A percentile compares a stretch with the other conserved stretches of the same genome.
Evolutionary conservation across 2,797 vertebrate genomes (phyloP).

Genomic region (Lagocephalus sceleratus): DNA sequence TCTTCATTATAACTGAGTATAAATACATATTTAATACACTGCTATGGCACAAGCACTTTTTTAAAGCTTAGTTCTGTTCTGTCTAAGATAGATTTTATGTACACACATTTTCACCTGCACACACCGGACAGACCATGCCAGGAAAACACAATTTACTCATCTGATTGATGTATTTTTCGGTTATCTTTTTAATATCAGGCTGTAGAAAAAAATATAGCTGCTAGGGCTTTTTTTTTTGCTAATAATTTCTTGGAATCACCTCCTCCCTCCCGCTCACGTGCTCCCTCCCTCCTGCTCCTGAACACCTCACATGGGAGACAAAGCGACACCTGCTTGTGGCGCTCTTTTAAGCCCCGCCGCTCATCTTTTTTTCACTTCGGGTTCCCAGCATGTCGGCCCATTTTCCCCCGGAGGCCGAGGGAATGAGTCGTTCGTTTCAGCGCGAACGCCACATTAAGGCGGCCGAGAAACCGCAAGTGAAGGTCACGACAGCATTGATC

Average conservation of each 20-base stretch:
- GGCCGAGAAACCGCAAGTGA: conserved; percentile 36
- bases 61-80: conserved; percentile 56
- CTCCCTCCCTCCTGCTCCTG: conserved; percentile 13
- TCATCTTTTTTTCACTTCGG: conserved; percentile 25
- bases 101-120: conserved; percentile 25
- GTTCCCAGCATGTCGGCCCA: conserved; percentile 44
- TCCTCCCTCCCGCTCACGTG: conserved; percentile 1
- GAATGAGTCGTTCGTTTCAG: conserved; percentile 20
- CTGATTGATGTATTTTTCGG: conserved; percentile 52
- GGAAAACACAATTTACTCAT: conserved; percentile 43
- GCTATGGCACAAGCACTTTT: conserved; percentile 63
- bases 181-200: conserved; percentile 65
- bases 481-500: conserved; percentile 53
- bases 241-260: conserved; percentile 36
- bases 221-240: conserved; percentile 1
- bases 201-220: conserved; percentile 46
- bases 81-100: conserved; percentile 45
- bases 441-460: conserved; percentile 67
- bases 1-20: conserved; percentile 52
- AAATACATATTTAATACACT: conserved; percentile 63
- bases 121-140: conserved; percentile 17
- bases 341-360: conserved; percentile 1
- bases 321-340: conserved; percentile 54
- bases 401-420: conserved; percentile 26
- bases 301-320: conserved; percentile 36